Evolutionary conservation across 1,140 invertebrate genomes (phyloP).

Genomic region (Trialeurodes vaporariorum): DNA sequence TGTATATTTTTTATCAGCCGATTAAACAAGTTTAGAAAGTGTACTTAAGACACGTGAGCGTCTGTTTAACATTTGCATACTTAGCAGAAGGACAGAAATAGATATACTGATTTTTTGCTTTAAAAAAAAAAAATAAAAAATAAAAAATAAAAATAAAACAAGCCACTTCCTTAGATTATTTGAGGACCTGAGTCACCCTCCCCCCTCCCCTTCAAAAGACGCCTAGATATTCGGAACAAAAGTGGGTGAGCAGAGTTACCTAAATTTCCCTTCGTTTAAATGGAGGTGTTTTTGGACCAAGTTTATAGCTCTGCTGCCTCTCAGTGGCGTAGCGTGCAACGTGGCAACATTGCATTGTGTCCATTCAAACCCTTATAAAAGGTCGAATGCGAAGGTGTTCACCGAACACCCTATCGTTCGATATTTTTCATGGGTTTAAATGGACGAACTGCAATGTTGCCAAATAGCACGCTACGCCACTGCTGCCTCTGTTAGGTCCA

Average conservation of each 20-base stretch:
- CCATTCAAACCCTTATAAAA: not conserved
- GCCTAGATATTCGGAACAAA: not conserved
- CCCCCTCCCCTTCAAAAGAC: not conserved
- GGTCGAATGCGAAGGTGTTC: not conserved
- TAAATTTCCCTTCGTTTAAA: not conserved
- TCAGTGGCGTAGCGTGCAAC: not conserved
- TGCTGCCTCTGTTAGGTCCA: not conserved
- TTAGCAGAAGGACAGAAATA: too few species aligned
- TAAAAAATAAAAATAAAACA: too few species aligned
- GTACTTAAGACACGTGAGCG: too few species aligned
- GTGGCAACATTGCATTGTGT: not conserved
- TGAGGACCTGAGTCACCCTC: too few species aligned
- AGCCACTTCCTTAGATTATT: too few species aligned
- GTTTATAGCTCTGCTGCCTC: not conserved
- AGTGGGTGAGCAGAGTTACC: not conserved
- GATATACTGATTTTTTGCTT: too few species aligned
- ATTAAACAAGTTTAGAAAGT: too few species aligned
- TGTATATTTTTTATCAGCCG: too few species aligned
- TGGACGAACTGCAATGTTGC: not conserved
- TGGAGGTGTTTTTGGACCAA: not conserved
- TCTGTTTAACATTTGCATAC: too few species aligned
- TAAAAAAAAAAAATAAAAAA: too few species aligned
- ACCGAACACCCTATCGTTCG: not conserved
- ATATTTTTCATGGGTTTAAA: not conserved
- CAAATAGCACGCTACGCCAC: not conserved